Evolutionary conservation across 2,113 vertebrate species (phyloP).

Genomic region (Recurvirostra avosetta): DNA sequence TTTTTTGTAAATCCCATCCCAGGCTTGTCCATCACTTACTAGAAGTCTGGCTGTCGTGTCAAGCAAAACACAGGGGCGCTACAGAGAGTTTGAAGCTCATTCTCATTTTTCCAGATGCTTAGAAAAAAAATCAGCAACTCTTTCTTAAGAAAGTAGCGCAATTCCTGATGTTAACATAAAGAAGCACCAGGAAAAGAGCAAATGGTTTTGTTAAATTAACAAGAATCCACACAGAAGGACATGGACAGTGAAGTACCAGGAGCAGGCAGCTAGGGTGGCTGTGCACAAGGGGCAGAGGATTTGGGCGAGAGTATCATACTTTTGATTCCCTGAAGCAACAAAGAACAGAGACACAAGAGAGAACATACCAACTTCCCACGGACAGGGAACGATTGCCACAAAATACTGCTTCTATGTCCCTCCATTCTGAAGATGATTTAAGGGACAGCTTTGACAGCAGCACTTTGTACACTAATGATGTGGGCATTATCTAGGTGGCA

Average conservation of each 20-base stretch:
- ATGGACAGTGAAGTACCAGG: neutral
- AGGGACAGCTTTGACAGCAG: neutral
- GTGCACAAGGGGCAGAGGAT: neutral
- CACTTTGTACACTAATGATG: neutral
- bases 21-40: slow-evolving; percentile 39
- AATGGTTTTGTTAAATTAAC: neutral
- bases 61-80: slow-evolving; percentile 60
- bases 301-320: neutral
- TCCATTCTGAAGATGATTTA: neutral
- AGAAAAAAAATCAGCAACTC: slow-evolving; percentile 41
- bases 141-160: slow-evolving; percentile 35
- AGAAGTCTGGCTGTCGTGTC: slow-evolving; percentile 32
- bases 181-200: neutral
- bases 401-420: neutral
- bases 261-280: neutral
- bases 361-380: neutral
- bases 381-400: neutral
- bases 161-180: neutral
- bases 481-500: neutral
- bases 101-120: slow-evolving; percentile 64
- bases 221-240: neutral
- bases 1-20: slow-evolving; percentile 52
- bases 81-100: slow-evolving; percentile 5
- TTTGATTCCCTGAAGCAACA: neutral
- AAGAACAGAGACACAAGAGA: neutral